Conservation (phyloP, 2,888 invertebrate species). For the Phorcus lineatus region DNA sequence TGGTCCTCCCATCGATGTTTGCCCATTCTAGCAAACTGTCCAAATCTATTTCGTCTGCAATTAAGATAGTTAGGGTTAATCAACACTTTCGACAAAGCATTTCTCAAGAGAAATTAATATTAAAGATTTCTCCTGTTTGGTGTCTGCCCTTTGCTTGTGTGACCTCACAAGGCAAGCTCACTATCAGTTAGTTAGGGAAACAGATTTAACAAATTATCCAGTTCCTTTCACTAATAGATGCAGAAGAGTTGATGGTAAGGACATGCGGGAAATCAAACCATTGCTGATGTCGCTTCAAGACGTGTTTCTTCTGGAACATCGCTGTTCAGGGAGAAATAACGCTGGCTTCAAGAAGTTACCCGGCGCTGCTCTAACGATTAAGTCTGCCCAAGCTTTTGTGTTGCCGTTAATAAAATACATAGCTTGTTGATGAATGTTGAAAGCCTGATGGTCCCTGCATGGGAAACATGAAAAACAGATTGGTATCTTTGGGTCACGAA, state of each 20-base stretch:
- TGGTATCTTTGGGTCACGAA: too few relatives aligned
- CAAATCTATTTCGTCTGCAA: conserved; percentile 20
- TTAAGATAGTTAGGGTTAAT: conserved; percentile 17
- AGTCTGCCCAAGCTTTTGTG: too few relatives aligned
- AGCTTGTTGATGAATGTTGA: too few relatives aligned
- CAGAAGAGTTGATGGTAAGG: background rate
- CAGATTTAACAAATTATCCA: conserved; percentile 16
- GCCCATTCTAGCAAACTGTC: background rate
- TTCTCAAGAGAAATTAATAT: conserved; percentile 12
- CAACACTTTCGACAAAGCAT: background rate
- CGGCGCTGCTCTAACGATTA: too few relatives aligned
- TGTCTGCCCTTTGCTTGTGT: background rate
- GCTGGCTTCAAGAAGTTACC: too few relatives aligned
- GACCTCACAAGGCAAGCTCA: background rate
- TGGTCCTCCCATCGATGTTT: background rate
- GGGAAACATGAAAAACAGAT: too few relatives aligned
- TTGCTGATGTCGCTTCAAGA: too few relatives aligned
- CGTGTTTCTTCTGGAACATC: too few relatives aligned
- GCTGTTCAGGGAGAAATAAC: too few relatives aligned
- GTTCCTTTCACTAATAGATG: background rate
- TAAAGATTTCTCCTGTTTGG: conserved; percentile 12
- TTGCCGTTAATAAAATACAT: too few relatives aligned
- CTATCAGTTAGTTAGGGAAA: conserved; percentile 6
- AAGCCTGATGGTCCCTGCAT: too few relatives aligned
- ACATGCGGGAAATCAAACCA: too few relatives aligned